Evolutionary conservation across 1,140 invertebrate genomes (phyloP), one percentile per base, ranked within the genome.

Genomic region (Solenopsis invicta): DNA sequence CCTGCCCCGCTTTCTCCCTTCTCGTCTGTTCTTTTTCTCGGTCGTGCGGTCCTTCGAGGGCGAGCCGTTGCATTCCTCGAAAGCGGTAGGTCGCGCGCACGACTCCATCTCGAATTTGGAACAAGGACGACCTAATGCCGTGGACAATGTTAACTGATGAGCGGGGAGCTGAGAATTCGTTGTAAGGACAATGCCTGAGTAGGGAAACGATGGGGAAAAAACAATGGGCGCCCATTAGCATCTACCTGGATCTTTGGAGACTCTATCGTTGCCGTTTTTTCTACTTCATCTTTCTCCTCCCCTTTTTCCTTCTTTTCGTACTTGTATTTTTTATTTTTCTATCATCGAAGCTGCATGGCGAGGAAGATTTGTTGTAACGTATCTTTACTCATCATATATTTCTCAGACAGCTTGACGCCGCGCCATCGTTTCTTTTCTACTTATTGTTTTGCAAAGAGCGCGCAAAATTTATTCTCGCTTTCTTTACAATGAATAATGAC

Each of bases 121-220:
- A 91, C 90, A 91, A 91, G 88, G 78, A 86, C 88, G 88, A 91
- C 89, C 90, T 89, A 89, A 91, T 88, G 81, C 86, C 16, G 41
- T 81, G 86, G 69, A 91, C 90, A 91, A 91, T 89, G 90, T 91
- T 91, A 91, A 91, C 90, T 91, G 90, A 91, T 91, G 90, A 91
- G 64, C 77, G 56, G 24, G 29, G 64, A 85, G 66, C 54, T 24
- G 69, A 78, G 69, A 78, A 71, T 81, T 18, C 81, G 76, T 88
- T 86, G 89, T 85, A 87, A 89, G 89, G 82, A 91, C 90, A 90
- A 88, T 91, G 88, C 86, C 12, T 41, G 77, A 41, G 66, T 41
- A 77, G 89, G 75, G 88, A 91, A 91, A 89, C 84, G 87, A 78
- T 52, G 86, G 87, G 87, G 76, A 80, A 91, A 90, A 92, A 93